Conservation (phyloP, 2,888 invertebrate species). For the Philaethria dido region DNA sequence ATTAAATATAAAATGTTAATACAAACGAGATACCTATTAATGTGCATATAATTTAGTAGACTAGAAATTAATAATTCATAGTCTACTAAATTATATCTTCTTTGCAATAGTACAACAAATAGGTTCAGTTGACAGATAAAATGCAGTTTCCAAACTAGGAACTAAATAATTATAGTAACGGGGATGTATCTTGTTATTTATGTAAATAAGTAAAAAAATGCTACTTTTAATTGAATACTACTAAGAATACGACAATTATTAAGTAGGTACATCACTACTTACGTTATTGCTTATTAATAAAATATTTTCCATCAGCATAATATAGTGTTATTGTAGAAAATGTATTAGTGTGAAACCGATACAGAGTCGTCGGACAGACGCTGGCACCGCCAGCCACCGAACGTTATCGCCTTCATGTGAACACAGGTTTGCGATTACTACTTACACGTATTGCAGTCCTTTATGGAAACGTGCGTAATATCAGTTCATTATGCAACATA, state of each 20-base stretch:
- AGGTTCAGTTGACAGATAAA: too few relatives aligned
- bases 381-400: conserved; percentile 69
- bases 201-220: not conserved
- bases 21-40: too few relatives aligned
- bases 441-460: conserved; percentile 16
- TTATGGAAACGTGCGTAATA: conserved; percentile 15
- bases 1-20: too few relatives aligned
- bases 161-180: not conserved
- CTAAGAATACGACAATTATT: not conserved
- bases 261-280: not conserved
- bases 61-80: too few relatives aligned
- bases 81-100: too few relatives aligned
- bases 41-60: too few relatives aligned
- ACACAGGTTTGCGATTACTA: conserved; percentile 26
- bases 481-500: conserved; percentile 29
- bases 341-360: conserved; percentile 24
- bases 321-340: conserved; percentile 35
- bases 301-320: conserved; percentile 40
- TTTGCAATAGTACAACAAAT: too few relatives aligned
- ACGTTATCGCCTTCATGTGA: conserved; percentile 55
- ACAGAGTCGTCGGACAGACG: conserved; percentile 58
- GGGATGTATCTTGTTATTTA: not conserved
- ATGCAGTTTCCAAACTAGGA: not conserved
- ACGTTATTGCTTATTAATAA: conserved; percentile 25
- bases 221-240: not conserved